Evolutionary conservation across 2,888 invertebrate genomes (phyloP).

Genomic region (Trisateles emortualis): DNA sequence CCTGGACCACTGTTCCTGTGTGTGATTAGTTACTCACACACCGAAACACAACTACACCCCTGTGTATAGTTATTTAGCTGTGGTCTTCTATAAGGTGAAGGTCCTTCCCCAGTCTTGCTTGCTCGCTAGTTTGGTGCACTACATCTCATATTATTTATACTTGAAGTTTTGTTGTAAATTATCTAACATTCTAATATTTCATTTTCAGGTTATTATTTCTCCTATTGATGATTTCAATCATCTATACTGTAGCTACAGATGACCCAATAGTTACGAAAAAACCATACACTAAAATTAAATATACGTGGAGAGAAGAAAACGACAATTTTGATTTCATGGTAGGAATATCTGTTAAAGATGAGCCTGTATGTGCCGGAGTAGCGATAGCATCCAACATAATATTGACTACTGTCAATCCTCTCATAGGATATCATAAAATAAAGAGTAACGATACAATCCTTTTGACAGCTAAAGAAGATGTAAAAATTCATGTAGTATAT

Average conservation of each 20-base stretch:
- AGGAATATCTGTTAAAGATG: conserved; percentile 1
- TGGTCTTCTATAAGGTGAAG: too few species aligned
- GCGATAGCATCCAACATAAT: background rate
- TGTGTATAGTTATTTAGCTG: too few species aligned
- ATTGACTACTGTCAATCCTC: background rate
- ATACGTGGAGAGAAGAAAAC: background rate
- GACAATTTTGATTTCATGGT: background rate
- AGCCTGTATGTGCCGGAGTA: background rate
- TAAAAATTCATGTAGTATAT: background rate
- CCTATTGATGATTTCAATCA: background rate
- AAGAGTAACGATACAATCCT: background rate
- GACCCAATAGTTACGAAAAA: too few species aligned
- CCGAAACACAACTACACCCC: too few species aligned
- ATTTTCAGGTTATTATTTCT: background rate
- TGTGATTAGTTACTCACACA: too few species aligned
- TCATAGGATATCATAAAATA: background rate
- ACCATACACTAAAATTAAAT: background rate
- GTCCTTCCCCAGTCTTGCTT: too few species aligned
- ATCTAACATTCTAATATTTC: background rate
- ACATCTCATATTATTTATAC: too few species aligned
- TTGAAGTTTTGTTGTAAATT: too few species aligned
- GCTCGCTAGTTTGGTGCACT: background rate
- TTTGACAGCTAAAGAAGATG: background rate
- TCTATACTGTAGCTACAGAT: background rate
- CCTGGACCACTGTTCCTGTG: too few species aligned